Evolutionary conservation across 2,888 invertebrate species (phyloP).

Genomic region (Luperina nickerlii): DNA sequence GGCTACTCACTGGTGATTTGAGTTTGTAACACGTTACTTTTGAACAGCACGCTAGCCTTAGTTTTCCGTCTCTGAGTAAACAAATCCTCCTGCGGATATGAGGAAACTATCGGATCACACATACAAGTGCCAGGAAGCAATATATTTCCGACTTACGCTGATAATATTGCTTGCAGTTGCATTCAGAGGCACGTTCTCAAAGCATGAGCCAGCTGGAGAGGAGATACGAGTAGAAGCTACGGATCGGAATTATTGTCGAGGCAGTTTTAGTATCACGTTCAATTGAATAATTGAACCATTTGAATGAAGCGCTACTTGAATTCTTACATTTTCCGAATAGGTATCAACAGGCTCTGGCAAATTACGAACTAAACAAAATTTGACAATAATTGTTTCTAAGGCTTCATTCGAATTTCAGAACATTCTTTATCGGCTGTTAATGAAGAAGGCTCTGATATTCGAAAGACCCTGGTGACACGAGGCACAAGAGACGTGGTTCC

Average conservation of each 20-base stretch:
- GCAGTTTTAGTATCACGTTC: neutral
- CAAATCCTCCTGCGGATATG: neutral
- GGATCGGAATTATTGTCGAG: neutral
- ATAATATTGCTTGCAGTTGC: conserved; percentile 5
- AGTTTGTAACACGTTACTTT: neutral
- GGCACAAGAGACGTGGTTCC: neutral
- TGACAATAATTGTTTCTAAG: neutral
- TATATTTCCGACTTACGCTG: neutral
- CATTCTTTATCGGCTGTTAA: too few species aligned
- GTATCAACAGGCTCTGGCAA: neutral
- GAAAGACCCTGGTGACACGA: too few species aligned
- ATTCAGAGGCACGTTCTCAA: conserved; percentile 2
- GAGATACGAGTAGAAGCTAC: neutral
- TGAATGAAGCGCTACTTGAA: neutral
- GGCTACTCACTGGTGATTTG: neutral
- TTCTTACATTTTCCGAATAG: neutral
- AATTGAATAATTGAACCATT: neutral
- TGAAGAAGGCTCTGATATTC: too few species aligned
- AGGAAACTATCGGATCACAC: neutral
- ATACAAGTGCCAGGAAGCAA: neutral
- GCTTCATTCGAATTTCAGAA: too few species aligned
- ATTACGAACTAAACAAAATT: neutral
- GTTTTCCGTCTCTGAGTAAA: neutral
- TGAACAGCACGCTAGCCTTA: neutral
- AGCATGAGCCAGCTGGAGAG: neutral